phyloP scores from a whole-genome alignment of 2,888 invertebrate species.

The Branchellion lobata region DNA sequence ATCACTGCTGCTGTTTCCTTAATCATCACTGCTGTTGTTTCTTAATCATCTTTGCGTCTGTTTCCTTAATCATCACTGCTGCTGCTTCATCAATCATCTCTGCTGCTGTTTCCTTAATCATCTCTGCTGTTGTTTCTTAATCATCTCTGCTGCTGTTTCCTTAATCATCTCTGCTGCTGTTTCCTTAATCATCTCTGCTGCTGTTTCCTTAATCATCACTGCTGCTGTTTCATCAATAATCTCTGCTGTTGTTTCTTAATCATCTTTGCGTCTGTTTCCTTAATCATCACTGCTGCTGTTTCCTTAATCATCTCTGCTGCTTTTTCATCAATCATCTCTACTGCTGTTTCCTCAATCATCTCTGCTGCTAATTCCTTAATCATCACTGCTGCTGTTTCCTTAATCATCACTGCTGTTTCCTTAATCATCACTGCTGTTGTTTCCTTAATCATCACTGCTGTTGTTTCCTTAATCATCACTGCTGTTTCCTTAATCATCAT shows the following conservation, averaged over 20 bases:
- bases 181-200: too few species aligned
- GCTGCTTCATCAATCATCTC: background rate
- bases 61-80: too few species aligned
- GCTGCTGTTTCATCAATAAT: background rate
- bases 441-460: background rate
- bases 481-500: background rate
- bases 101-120: background rate
- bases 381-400: background rate
- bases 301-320: background rate
- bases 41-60: background rate
- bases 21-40: background rate
- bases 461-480: background rate
- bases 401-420: background rate
- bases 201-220: too few species aligned
- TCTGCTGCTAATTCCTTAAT: background rate
- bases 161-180: background rate
- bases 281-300: too few species aligned
- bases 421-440: too few species aligned
- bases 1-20: too few species aligned
- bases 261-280: background rate
- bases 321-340: background rate
- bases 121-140: background rate
- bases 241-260: background rate
- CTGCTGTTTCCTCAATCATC: background rate
- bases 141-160: too few species aligned